Base-by-base conservation (phyloP, 2,888 invertebrate genomes). In the Oscheius sp. region DNA sequence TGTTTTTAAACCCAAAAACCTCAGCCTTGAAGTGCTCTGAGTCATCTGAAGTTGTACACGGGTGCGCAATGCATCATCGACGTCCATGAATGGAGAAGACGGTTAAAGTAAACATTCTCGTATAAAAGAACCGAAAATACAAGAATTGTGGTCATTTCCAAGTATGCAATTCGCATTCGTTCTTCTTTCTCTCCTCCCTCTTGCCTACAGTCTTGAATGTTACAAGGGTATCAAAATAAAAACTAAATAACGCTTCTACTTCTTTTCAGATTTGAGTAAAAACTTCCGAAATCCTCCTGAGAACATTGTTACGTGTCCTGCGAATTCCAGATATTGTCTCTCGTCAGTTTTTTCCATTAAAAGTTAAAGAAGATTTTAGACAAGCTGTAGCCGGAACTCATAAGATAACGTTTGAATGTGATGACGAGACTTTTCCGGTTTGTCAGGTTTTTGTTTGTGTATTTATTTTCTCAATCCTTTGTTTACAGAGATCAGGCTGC, bases 1-100 rank as follows among this genome's bases (percentile, higher is more conserved):
- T 48, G 25, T 48, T 48, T 48, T 48, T 48, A 23, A 23, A 20
- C n/a, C 25, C 5, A 42, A 42, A 42, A 42, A 42, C 4, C 42
- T 12, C 17, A 15, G 42, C 29, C 52, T 52, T 52, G 27, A n/a
- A 52, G 23, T 4, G 23, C 25, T n/a, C 42, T 52, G 52, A 52
- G 12, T 52, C 52, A 52, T 27, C 25, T 29, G 52, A 52, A 52
- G 52, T 52, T 29, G 27, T 52, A 52, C 29, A 20, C 55, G 34
- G 34, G 33, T 55, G n/a, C 48, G 55, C 33, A 33, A 53, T 23
- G 31, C 58, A 23, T 42, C 58, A 42, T 58, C 27, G 58, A 45
- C 27, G 61, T 61, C 55, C 34, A 61, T 61, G 61, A 61, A 61
- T 61, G 42, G 55, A 25, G 20, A 61, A 27, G 61, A 45, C 61